These are phyloP conservation scores for Monarcha castaneiventris DNA, from an alignment of 2,113 vertebrate genomes.

Conservation along the genomic window DNA sequence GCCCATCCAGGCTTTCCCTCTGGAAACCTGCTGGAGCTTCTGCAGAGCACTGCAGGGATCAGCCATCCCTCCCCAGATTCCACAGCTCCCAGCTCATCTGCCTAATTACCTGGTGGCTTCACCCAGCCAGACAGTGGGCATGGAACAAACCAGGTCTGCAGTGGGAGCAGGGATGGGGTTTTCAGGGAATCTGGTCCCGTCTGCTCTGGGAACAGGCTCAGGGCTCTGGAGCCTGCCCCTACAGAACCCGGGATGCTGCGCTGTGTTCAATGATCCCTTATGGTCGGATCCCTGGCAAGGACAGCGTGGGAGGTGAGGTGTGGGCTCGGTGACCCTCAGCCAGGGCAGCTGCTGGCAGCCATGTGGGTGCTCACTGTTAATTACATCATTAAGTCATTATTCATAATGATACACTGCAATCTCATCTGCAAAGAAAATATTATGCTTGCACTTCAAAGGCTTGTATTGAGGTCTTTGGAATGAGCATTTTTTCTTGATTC, in stretches of 20 bases:
- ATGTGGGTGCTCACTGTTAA: background rate
- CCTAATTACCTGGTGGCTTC: background rate
- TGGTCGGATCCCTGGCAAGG: background rate
- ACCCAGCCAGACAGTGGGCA: background rate
- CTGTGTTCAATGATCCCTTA: fast-evolving
- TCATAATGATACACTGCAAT: background rate
- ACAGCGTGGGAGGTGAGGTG: fast-evolving
- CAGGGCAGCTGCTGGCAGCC: background rate
- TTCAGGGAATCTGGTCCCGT: background rate
- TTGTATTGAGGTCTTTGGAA: slow-evolving; percentile 1
- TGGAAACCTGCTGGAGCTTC: background rate
- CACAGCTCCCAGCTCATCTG: background rate
- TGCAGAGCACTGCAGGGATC: background rate
- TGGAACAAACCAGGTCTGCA: fast-evolving
- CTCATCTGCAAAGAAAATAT: slow-evolving; percentile 33
- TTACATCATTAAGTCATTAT: background rate
- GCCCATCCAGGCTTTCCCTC: background rate
- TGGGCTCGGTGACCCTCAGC: background rate
- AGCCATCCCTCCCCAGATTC: background rate
- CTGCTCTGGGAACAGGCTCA: background rate
- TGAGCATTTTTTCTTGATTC: background rate
- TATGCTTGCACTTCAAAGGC: slow-evolving; percentile 36
- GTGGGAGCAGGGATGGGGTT: background rate
- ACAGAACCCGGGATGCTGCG: fast-evolving
- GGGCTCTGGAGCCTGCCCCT: background rate